These are phyloP conservation scores for Chaetura pelagica DNA, from an alignment of 2,113 vertebrate species.

Conservation along the genomic window DNA sequence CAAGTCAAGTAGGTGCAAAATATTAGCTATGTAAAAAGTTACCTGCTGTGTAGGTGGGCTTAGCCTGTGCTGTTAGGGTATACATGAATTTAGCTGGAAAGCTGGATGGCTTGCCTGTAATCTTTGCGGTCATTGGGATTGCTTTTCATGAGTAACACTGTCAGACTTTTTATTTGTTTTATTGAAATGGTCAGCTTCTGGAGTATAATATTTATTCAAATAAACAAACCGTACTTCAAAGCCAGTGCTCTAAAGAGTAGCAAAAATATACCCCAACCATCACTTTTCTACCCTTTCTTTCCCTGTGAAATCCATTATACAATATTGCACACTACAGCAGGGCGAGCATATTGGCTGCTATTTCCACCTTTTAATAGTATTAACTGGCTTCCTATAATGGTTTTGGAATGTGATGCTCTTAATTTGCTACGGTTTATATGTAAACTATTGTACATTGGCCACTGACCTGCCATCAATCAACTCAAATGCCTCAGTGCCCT, in stretches of 20 bases:
- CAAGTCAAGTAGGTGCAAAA: not conserved
- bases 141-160: not conserved
- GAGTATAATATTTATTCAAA: not conserved
- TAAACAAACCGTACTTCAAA: not conserved
- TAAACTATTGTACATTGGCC: constrained; percentile 49
- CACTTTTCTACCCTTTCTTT: not conserved
- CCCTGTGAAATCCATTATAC: not conserved
- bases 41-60: not conserved
- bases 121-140: not conserved
- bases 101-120: not conserved
- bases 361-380: not conserved
- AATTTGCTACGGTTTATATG: constrained; percentile 34
- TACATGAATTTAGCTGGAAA: not conserved
- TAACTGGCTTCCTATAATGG: not conserved
- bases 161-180: not conserved
- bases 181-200: not conserved
- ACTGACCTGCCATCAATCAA: constrained; percentile 65
- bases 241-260: not conserved
- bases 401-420: constrained; percentile 41
- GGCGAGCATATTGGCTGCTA: not conserved
- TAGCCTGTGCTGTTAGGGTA: not conserved
- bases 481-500: constrained; percentile 69
- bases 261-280: not conserved
- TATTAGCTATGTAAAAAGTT: not conserved
- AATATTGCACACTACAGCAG: not conserved